phyloP scores from a whole-genome alignment of 2,113 vertebrate genomes.

The Morone saxatilis region DNA sequence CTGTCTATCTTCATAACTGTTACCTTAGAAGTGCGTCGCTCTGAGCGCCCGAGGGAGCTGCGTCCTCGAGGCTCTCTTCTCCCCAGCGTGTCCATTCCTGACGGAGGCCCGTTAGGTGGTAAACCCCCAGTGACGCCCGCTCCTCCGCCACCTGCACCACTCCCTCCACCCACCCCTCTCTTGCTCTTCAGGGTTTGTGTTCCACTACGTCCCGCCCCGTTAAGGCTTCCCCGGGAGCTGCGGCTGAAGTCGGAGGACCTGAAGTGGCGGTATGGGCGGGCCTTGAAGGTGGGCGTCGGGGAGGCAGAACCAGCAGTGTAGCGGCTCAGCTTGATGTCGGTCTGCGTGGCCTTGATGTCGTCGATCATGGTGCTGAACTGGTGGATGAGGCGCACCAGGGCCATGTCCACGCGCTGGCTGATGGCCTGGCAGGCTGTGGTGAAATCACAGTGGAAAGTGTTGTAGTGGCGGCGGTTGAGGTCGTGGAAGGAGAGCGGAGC shows the following conservation, averaged over 20 bases:
- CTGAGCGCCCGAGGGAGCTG: constrained; percentile 91
- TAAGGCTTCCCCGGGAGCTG: constrained; percentile 95
- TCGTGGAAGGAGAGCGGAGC: constrained; percentile 94
- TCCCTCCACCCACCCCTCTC: constrained; percentile 81
- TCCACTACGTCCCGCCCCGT: constrained; percentile 89
- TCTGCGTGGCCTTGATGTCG: constrained; percentile 98
- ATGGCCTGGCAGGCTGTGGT: constrained; percentile 97
- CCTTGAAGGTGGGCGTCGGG: constrained; percentile 96
- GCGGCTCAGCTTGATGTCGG: constrained; percentile 97
- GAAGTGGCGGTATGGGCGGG: constrained; percentile 92
- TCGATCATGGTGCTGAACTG: constrained; percentile 99
- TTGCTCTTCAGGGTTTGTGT: constrained; percentile 92
- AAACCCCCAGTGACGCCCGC: constrained; percentile 34
- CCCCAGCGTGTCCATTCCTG: constrained; percentile 81
- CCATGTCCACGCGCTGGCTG: constrained; percentile 99
- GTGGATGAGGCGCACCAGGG: constrained; percentile 96
- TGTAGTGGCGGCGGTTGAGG: constrained; percentile 94
- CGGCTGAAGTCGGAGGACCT: constrained; percentile 97
- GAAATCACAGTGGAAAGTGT: constrained; percentile 97
- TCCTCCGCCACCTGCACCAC: constrained; percentile 45
- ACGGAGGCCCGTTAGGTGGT: constrained; percentile 71
- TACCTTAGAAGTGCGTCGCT: constrained; percentile 93
- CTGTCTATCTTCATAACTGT: neutral
- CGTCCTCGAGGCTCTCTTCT: constrained; percentile 92
- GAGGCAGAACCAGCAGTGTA: constrained; percentile 97